Conservation (phyloP, 2,113 vertebrate species). For the Sardina pilchardus region DNA sequence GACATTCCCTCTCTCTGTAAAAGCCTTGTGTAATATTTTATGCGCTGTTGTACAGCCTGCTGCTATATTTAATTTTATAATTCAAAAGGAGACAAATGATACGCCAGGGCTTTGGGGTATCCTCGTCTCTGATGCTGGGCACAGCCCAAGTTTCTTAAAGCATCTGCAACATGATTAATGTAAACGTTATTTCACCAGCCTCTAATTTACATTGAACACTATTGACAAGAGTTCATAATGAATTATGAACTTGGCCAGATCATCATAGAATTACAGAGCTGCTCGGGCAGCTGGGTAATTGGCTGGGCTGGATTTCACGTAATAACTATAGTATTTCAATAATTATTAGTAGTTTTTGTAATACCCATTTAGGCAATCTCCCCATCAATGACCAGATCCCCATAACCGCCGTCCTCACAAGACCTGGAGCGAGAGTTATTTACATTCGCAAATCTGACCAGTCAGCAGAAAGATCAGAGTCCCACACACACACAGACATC, state of each 20-base stretch:
- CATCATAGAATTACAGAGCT: conserved; percentile 49
- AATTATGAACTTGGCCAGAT: conserved; percentile 51
- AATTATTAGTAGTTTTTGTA: conserved; percentile 3
- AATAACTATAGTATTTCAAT: conserved; percentile 40
- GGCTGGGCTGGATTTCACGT: conserved; percentile 31
- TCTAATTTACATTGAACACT: conserved; percentile 53
- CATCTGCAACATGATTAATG: conserved; percentile 52
- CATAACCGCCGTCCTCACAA: neutral
- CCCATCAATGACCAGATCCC: neutral
- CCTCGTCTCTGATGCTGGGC: conserved; percentile 35
- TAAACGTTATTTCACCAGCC: conserved; percentile 52
- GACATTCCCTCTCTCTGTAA: neutral
- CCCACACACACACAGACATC: neutral
- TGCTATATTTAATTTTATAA: conserved; percentile 30
- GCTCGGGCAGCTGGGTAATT: conserved; percentile 40
- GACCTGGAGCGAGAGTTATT: neutral
- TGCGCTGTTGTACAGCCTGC: neutral
- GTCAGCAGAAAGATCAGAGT: neutral
- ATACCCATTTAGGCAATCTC: conserved; percentile 3
- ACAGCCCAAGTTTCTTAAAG: conserved; percentile 27
- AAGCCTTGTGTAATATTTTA: conserved; percentile 13
- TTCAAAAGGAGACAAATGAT: conserved; percentile 47
- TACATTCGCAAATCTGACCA: neutral
- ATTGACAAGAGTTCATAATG: conserved; percentile 55
- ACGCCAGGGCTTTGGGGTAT: conserved; percentile 32